Conservation (phyloP, 2,888 invertebrate genomes). For the Himalopsyche tibetana region DNA sequence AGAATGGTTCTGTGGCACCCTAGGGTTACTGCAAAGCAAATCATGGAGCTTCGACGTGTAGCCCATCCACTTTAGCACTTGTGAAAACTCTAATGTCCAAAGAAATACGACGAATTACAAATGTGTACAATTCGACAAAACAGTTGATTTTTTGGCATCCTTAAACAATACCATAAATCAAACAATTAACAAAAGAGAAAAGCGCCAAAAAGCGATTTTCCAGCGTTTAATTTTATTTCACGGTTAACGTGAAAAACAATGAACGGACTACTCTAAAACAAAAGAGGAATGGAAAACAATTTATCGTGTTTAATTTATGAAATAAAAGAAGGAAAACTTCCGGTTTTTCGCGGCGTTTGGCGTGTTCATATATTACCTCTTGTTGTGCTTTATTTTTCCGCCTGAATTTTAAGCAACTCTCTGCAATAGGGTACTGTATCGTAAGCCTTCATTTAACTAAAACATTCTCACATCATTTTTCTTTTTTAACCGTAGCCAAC, state of each 20-base stretch:
- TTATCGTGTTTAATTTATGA: constrained; percentile 18
- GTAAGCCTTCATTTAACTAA: too few species aligned
- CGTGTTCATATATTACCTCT: constrained; percentile 25
- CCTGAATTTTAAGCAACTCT: background rate
- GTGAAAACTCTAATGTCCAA: too few species aligned
- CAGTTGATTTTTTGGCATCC: too few species aligned
- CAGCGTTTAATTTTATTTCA: background rate
- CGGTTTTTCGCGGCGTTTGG: constrained; percentile 10
- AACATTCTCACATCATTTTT: too few species aligned
- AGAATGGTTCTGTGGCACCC: too few species aligned
- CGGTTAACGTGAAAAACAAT: background rate
- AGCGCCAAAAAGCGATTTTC: background rate
- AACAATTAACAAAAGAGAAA: background rate
- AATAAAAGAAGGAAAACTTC: constrained; percentile 24
- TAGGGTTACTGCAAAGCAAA: too few species aligned
- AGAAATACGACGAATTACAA: too few species aligned
- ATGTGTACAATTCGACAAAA: too few species aligned
- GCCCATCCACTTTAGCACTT: too few species aligned
- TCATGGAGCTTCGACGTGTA: too few species aligned
- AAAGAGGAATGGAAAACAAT: constrained; percentile 13
- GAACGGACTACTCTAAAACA: background rate
- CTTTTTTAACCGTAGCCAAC: too few species aligned
- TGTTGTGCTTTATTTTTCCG: background rate
- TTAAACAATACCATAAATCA: background rate
- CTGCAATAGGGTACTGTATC: too few species aligned